These are phyloP conservation scores for Yponomeuta plumbellus DNA, from an alignment of 2,888 invertebrate species.

Conservation along the genomic window DNA sequence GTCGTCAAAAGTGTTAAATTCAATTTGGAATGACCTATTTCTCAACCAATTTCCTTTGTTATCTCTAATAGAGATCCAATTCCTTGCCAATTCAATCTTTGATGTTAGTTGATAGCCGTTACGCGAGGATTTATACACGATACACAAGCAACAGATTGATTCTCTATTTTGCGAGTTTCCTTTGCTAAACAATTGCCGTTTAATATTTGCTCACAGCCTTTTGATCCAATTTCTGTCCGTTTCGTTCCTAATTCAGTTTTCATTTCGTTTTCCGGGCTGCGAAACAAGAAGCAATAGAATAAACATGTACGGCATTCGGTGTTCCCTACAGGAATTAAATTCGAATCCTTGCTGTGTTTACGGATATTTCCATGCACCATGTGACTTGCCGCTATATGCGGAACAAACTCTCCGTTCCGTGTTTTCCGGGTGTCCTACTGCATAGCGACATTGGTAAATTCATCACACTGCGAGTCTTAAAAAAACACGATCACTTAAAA, in stretches of 20 bases:
- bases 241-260: not conserved
- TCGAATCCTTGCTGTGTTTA: conserved; percentile 2
- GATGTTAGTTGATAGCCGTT: no score
- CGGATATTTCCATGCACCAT: conserved; percentile 1
- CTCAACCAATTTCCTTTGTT: no score
- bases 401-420: not conserved
- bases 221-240: not conserved
- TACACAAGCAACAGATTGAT: no score
- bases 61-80: no score
- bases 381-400: not conserved
- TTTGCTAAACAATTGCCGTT: not conserved
- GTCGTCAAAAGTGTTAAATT: no score
- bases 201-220: not conserved
- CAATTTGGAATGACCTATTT: no score
- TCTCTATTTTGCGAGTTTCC: no score
- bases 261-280: not conserved
- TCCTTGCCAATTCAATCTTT: no score
- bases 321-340: conserved; percentile 1
- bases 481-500: not conserved
- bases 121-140: no score
- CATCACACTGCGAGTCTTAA: not conserved
- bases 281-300: not conserved
- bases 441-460: not conserved
- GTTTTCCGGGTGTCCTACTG: not conserved
- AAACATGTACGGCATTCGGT: not conserved